Conservation (phyloP, 2,888 invertebrate species). For the Chrysolina haemoptera region DNA sequence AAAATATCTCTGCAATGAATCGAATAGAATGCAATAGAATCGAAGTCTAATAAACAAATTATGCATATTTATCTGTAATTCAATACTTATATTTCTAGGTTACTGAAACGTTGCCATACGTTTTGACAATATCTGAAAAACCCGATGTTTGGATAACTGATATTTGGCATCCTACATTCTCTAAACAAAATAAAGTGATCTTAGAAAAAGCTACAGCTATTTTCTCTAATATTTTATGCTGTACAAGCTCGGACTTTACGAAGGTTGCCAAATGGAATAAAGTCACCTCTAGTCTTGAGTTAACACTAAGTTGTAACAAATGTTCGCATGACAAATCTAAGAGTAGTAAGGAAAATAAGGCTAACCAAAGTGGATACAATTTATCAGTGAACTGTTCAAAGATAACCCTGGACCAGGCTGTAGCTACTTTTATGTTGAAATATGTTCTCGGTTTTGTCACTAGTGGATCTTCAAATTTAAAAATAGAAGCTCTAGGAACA, state of each 20-base stretch:
- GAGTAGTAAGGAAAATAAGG: conserved; percentile 21
- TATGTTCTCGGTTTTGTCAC: conserved; percentile 56
- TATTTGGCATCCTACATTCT: conserved; percentile 48
- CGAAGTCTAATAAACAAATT: too few species aligned
- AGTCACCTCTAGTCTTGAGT: conserved; percentile 36
- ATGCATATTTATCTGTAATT: not conserved
- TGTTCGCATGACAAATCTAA: conserved; percentile 54
- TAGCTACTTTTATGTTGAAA: conserved; percentile 58
- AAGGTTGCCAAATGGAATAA: conserved; percentile 50
- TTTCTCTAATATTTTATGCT: conserved; percentile 58
- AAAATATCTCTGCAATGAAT: not conserved
- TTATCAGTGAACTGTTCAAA: conserved; percentile 49
- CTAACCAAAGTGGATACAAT: conserved; percentile 31
- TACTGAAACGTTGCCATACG: conserved; percentile 53
- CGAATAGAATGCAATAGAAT: too few species aligned
- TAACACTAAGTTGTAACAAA: conserved; percentile 56
- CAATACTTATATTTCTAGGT: conserved; percentile 48
- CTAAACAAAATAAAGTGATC: conserved; percentile 29
- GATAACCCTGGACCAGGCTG: conserved; percentile 53
- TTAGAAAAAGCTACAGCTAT: conserved; percentile 49
- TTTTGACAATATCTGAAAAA: conserved; percentile 54
- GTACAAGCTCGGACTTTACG: conserved; percentile 55
- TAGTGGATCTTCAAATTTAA: conserved; percentile 57
- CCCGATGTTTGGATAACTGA: conserved; percentile 47
- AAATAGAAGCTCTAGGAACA: conserved; percentile 64